phyloP scores from a whole-genome alignment of 1,140 invertebrate species.

The Zaprionus nigranus region DNA sequence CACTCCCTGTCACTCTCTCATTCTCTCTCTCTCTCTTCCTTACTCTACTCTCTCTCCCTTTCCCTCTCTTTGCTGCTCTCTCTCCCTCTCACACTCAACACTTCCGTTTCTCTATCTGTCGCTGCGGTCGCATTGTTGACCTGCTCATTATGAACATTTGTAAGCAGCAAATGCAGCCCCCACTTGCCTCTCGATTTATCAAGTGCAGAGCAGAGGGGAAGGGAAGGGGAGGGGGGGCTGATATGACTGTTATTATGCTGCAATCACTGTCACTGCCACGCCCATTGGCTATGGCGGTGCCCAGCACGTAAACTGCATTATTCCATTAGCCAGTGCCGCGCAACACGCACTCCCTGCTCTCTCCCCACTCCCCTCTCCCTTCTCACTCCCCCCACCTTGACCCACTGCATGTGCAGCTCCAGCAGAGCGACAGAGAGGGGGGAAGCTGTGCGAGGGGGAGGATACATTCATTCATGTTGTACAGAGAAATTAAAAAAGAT shows the following conservation, averaged over 20 bases:
- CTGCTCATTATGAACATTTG: constrained; percentile 54
- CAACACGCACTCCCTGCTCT: constrained; percentile 10
- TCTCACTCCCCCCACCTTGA: neutral
- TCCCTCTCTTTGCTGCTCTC: constrained; percentile 18
- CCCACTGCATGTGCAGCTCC: neutral
- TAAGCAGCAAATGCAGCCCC: constrained; percentile 28
- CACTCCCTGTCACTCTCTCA: constrained; percentile 20
- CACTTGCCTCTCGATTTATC: constrained; percentile 56
- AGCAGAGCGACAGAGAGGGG: too few relatives aligned
- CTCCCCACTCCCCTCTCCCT: neutral
- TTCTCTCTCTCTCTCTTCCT: constrained; percentile 16
- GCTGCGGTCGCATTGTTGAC: constrained; percentile 58
- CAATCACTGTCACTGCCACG: constrained; percentile 59
- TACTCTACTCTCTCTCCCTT: neutral
- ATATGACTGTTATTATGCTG: constrained; percentile 60
- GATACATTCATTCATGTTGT: neutral
- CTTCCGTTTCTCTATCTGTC: constrained; percentile 36
- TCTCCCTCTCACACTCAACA: constrained; percentile 1
- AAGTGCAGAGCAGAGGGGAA: constrained; percentile 39
- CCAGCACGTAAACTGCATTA: constrained; percentile 68
- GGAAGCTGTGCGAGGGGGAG: neutral
- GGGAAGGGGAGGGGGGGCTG: constrained; percentile 10
- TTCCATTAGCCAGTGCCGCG: constrained; percentile 67
- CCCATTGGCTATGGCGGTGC: constrained; percentile 15
- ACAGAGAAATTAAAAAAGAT: constrained; percentile 1